Conservation (phyloP, 2,113 vertebrate genomes). For the Vombatus ursinus region DNA sequence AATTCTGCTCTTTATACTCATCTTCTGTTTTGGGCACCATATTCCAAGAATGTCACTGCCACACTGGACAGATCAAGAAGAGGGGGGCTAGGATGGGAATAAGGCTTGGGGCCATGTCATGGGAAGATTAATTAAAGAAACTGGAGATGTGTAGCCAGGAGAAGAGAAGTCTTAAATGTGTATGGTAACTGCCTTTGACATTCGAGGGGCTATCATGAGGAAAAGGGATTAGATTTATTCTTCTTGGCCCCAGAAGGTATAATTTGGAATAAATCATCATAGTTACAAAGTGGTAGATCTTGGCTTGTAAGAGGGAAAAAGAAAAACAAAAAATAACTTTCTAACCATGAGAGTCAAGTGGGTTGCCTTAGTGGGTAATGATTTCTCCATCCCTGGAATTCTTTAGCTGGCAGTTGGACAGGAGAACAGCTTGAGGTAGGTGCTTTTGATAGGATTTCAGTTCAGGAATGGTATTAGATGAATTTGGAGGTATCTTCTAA, state of each 20-base stretch:
- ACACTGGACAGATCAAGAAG: not conserved
- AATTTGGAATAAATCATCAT: not conserved
- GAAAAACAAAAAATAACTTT: not conserved
- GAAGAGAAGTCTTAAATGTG: not conserved
- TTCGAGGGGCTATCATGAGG: not conserved
- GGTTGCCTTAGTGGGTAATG: not conserved
- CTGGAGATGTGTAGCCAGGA: not conserved
- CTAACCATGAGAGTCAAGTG: not conserved
- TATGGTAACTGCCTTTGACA: not conserved
- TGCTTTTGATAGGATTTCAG: not conserved
- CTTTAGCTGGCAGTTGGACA: not conserved
- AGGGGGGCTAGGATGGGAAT: not conserved
- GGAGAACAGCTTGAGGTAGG: not conserved
- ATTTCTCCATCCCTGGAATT: not conserved
- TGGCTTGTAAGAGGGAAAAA: not conserved
- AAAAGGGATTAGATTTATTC: not conserved
- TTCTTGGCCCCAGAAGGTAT: not conserved
- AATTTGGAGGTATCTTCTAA: not conserved
- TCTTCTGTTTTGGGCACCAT: not conserved
- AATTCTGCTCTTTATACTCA: not conserved
- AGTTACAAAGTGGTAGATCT: not conserved
- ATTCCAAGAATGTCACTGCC: not conserved
- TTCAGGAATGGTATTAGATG: not conserved
- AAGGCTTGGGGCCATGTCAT: not conserved
- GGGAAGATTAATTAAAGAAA: not conserved